Evolutionary conservation across 2,113 vertebrate genomes (phyloP), one percentile per base, ranked within the genome.

Genomic region (Prochilodus magdalenae): DNA sequence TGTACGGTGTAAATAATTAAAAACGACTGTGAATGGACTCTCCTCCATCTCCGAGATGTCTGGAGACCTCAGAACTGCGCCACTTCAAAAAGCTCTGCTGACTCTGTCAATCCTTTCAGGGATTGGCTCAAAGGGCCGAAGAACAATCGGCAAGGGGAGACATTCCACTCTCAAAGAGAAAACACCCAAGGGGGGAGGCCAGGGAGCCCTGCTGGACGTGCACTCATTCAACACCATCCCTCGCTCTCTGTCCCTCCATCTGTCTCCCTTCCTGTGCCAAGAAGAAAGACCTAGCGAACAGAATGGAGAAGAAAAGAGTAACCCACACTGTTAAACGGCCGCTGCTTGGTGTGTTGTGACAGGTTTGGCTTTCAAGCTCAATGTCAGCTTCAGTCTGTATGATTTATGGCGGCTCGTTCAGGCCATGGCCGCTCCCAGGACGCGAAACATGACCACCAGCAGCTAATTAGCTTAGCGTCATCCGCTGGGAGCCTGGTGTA

Each of bases 401-500:
- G 93, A 94, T 94, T 92, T 90, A 94, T 93, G 90, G 62, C 63
- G 27, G 76, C 86, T 86, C 88, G 57, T 83, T 1, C 87, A 88
- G 89, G 1, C 53, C 40, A 20, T 4, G 80, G 77, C 80, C 53
- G 18, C 75, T 15, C 76, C 84, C 87, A 69, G 80, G 80, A 81
- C 65, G 74, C 89, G 91, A 92, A 92, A 92, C 89, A 92, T 92
- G 91, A 92, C 90, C 84, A 89, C 83, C 49, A 55, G 57, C 86
- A 67, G 88, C 89, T 92, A 92, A 94, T 90, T 86, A 83, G 87
- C 88, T 93, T 93, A 93, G 91, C 88, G 91, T 91, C 51, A 91
- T 87, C 89, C 79, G 57, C 84, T 82, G 74, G 75, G 59, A 33
- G 49, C 30, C 60, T 72, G 27, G 76, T 47, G 40, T 29, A 75